A percentile compares a stretch with the other conserved stretches of the same genome.
These are phyloP conservation scores for Cromileptes altivelis DNA, from an alignment of 2,113 vertebrate species.

Conservation along the genomic window DNA sequence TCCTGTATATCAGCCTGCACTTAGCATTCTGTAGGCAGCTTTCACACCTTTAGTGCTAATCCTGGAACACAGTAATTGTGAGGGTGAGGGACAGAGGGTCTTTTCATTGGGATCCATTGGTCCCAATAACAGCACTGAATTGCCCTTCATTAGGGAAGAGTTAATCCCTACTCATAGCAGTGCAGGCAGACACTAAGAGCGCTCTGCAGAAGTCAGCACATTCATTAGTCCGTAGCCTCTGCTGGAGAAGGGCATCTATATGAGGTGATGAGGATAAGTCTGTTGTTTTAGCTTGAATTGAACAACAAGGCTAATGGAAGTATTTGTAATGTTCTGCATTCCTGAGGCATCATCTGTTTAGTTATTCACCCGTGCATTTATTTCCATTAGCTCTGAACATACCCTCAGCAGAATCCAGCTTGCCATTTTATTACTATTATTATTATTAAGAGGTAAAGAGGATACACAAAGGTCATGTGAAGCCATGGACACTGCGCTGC, in stretches of 20 bases:
- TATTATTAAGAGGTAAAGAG: not conserved
- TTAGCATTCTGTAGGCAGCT: constrained; percentile 52
- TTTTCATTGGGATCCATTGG: constrained; percentile 44
- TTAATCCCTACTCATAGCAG: constrained; percentile 75
- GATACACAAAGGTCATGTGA: constrained; percentile 6
- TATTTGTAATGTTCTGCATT: constrained; percentile 11
- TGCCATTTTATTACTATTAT: not conserved
- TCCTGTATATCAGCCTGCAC: constrained; percentile 10
- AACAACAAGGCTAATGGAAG: constrained; percentile 13
- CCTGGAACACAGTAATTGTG: constrained; percentile 48
- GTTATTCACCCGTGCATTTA: not conserved
- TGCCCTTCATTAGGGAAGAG: constrained; percentile 76
- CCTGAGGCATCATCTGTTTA: not conserved
- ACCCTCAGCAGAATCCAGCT: not conserved
- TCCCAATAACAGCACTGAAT: constrained; percentile 61
- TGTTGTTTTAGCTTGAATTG: constrained; percentile 16
- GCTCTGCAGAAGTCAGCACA: constrained; percentile 34
- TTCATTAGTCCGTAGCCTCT: constrained; percentile 42
- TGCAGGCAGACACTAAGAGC: constrained; percentile 35
- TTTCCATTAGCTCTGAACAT: not conserved
- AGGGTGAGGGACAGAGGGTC: constrained; percentile 44
- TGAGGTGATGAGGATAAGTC: constrained; percentile 23
- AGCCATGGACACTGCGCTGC: not conserved
- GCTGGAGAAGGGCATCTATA: constrained; percentile 32
- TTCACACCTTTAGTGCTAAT: constrained; percentile 63